Base-by-base conservation (phyloP, 1,140 invertebrate genomes). In the Papilio helenus region DNA sequence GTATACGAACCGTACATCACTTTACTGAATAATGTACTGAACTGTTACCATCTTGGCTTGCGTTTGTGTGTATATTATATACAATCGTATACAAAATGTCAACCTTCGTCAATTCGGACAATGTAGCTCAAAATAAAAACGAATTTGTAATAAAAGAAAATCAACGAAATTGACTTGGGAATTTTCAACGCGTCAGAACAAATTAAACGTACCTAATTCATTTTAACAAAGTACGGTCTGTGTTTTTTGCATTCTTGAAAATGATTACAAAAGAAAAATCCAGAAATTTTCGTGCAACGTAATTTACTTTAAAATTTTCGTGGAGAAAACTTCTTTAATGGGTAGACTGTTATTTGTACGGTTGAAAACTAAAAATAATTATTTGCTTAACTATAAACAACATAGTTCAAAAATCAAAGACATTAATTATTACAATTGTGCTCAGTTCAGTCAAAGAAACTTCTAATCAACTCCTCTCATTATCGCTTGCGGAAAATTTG, bases 241-340 rank as follows among this genome's bases (percentile, higher is more conserved):
- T 77, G 58, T 77, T 77, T 77, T 74, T 58, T 76, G 58, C 55
- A 77, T 77, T 76, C 76, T 77, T 65, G 39, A 65, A 58, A 58
- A 77, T 42, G 34, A 44, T 29, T 65, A 8, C 58, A 14, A 65
- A 49, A 58, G 34, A 61, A 77, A 23, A 77, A 5, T 61, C 9
- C n/a, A 77, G 29, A 76, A 51, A 18, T 49, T 76, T 39, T 10
- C n/a, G n/a, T 72, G 39, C 10, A 44, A 10, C 8, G 71, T 29
- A 68, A 68, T 18, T 68, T 68, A 29, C 14, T 68, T 29, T 16
- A 29, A 16, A 16, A 34, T 68, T 61, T 61, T 26, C 26, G 20
- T 1, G 26, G 10, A 29, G 26, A 18, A 68, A 34, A 29, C 3
- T 16, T 65, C 14, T 29, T 3, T 29, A 65, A 29, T 12, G 14